Base-by-base conservation (phyloP, 2,113 vertebrate genomes). In the Camelus bactrianus region DNA sequence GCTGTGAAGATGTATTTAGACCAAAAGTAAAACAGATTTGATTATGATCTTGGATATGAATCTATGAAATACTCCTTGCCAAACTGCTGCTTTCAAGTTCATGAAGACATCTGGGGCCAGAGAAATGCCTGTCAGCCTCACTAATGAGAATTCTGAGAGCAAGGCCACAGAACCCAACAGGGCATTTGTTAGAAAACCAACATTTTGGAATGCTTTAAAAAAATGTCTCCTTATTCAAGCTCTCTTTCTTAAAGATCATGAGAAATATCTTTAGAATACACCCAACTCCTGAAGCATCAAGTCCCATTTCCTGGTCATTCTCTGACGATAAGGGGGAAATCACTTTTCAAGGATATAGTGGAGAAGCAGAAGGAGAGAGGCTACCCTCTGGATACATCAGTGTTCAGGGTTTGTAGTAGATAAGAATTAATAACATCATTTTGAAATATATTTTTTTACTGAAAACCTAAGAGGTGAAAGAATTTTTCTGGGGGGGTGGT, bases 401-500 rank as follows among this genome's bases (percentile, higher is more conserved):
- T 52, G 69, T 88, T 92, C 35, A 62, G 91, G 84, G 10, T 30
- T 70, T 35, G 77, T 0, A 50, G 20, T 14, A 69, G 60, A 35
- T 48, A 58, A 86, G 67, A 79, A 56, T n/a, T 42, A 69, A 56
- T 35, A 38, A 85, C n/a, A 48, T 38, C 72, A 82, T 38, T 89
- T 58, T 79, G 56, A 97, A 73, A 89, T 69, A 28, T n/a, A 16
- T 8, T 77, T 20, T 62, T 81, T 81, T 72, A 17, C 67, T 93
- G 30, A 94, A 93, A 93, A 58, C 35, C 82, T 73, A 62, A 22
- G 67, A 67, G 58, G 83, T 56, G 81, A 84, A 28, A 84, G 38
- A 42, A 42, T 4, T 42, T 42, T 42, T 42, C 5, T 42, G 38
- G 38, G 38, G 38, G 38, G 38, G 38, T 42, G 38, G 38, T 42